A percentile compares a stretch with the other conserved stretches of the same genome.
phyloP scores from a whole-genome alignment of 1,140 invertebrate genomes.

The Ridgeia piscesae region DNA sequence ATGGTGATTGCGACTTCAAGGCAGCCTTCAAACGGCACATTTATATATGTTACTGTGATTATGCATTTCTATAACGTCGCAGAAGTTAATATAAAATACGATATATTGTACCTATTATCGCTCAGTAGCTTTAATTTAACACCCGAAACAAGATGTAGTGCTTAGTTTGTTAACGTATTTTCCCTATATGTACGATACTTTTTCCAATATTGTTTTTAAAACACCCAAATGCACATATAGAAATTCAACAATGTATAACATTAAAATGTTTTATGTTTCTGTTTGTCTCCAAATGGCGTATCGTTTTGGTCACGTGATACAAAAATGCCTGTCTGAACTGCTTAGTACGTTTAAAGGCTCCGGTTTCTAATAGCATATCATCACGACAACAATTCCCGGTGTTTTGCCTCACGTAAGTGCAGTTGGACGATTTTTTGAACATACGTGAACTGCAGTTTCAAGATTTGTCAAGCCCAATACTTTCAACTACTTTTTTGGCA shows the following conservation, averaged over 20 bases:
- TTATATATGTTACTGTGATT: not conserved
- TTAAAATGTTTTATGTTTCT: not conserved
- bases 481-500: too few species aligned
- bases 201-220: not conserved
- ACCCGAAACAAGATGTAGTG: not conserved
- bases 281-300: not conserved
- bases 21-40: too few species aligned
- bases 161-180: not conserved
- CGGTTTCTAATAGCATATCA: too few species aligned
- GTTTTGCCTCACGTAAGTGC: too few species aligned
- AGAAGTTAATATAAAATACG: not conserved
- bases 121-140: not conserved
- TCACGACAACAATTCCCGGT: too few species aligned
- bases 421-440: too few species aligned
- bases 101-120: not conserved
- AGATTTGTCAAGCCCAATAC: too few species aligned
- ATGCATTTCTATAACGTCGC: not conserved
- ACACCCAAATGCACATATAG: not conserved
- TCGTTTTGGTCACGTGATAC: not conserved
- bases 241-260: not conserved
- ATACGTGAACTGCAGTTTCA: too few species aligned
- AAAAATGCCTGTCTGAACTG: not conserved
- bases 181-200: not conserved
- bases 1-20: too few species aligned
- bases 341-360: not conserved